These are phyloP conservation scores for Centrocercus urophasianus DNA, from an alignment of 2,113 vertebrate genomes.

Conservation along the genomic window DNA sequence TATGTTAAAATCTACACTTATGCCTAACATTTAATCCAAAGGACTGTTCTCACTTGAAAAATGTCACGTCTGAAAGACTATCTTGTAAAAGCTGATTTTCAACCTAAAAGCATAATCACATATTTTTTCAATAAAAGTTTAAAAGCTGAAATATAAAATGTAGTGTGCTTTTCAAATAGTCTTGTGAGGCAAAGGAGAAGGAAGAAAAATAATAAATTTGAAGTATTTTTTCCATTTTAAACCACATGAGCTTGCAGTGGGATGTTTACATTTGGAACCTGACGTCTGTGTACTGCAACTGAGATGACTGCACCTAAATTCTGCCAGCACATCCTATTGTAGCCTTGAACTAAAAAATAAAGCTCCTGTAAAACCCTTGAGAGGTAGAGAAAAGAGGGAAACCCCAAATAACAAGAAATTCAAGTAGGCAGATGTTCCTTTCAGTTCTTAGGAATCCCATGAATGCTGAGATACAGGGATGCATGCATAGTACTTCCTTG, in stretches of 20 bases:
- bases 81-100: neutral
- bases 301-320: neutral
- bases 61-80: neutral
- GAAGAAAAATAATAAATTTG: neutral
- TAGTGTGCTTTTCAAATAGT: neutral
- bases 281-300: neutral
- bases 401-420: neutral
- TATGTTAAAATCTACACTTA: neutral
- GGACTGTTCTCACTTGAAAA: neutral
- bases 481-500: conserved; percentile 46
- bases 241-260: neutral
- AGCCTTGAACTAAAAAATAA: neutral
- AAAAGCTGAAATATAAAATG: neutral
- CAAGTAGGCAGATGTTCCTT: neutral
- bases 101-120: neutral
- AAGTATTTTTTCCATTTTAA: conserved; percentile 2
- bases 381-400: neutral
- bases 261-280: neutral
- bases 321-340: neutral
- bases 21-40: neutral
- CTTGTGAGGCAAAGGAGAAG: neutral
- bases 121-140: neutral
- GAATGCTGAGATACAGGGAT: neutral
- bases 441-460: neutral
- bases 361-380: neutral